These are phyloP conservation scores for Upupa epops DNA, from an alignment of 2,113 vertebrate genomes.

Conservation along the genomic window DNA sequence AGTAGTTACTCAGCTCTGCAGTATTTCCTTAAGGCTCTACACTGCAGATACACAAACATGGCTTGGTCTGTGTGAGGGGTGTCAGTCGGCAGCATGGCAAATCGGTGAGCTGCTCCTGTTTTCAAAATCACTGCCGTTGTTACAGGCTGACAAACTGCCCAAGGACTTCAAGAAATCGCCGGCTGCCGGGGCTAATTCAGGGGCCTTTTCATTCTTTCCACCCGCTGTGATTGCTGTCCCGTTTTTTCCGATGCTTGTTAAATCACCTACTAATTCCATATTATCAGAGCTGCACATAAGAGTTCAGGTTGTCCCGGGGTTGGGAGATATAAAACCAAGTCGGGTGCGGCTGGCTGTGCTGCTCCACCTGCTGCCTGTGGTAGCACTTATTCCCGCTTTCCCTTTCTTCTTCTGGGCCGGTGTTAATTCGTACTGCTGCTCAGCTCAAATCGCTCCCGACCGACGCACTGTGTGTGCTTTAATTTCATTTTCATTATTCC, in stretches of 20 bases:
- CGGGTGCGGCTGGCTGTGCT: not conserved
- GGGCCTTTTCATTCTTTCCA: conserved; percentile 37
- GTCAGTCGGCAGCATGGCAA: conserved; percentile 24
- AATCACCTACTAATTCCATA: conserved; percentile 68
- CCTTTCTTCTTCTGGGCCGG: conserved; percentile 34
- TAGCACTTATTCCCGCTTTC: not conserved
- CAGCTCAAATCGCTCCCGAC: conserved; percentile 18
- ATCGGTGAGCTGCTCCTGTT: conserved; percentile 57
- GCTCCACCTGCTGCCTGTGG: conserved; percentile 16
- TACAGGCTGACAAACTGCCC: conserved; percentile 55
- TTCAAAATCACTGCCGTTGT: conserved; percentile 73
- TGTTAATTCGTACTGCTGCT: not conserved
- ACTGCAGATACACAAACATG: not conserved
- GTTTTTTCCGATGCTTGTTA: conserved; percentile 18
- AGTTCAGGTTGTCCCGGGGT: not conserved
- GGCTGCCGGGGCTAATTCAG: conserved; percentile 47
- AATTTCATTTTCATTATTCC: conserved; percentile 28
- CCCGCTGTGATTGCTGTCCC: conserved; percentile 54
- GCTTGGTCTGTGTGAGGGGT: conserved; percentile 28
- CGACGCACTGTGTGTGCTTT: conserved; percentile 40
- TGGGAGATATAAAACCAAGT: conserved; percentile 54
- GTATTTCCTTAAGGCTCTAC: not conserved
- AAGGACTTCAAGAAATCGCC: conserved; percentile 57
- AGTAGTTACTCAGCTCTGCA: not conserved
- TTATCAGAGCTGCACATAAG: conserved; percentile 45